Percentiles rank a stretch among this genome's conserved stretches.
Conservation (phyloP, 2,113 vertebrate species). For the Limnothrissa miodon region DNA sequence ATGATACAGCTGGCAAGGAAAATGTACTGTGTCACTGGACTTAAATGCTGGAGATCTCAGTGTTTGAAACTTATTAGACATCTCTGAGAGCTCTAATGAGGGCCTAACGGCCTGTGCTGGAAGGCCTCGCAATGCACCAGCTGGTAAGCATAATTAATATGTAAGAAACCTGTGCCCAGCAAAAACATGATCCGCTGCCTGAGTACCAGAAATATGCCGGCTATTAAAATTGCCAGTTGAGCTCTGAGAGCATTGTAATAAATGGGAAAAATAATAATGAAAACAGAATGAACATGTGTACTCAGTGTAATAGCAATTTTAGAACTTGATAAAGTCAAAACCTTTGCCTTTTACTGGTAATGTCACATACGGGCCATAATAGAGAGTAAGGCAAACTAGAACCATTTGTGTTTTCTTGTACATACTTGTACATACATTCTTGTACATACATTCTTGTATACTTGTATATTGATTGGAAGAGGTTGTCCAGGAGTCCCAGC, state of each 20-base stretch:
- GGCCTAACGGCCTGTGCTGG: slow-evolving; percentile 50
- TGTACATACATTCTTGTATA: no score
- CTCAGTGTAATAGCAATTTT: background rate
- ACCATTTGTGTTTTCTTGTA: background rate
- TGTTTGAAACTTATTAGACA: slow-evolving; percentile 30
- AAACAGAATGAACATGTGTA: background rate
- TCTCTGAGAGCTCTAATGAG: slow-evolving; percentile 59
- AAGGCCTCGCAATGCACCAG: slow-evolving; percentile 46
- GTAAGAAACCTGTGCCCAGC: slow-evolving; percentile 61
- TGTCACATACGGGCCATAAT: background rate
- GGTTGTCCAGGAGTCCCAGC: no score
- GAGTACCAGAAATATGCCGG: slow-evolving; percentile 25
- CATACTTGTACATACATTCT: no score
- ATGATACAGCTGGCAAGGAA: background rate
- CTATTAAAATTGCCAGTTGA: slow-evolving; percentile 41
- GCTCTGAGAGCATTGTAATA: slow-evolving; percentile 5
- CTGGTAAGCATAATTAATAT: slow-evolving; percentile 65
- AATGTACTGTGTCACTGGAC: slow-evolving; percentile 13
- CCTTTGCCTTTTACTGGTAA: background rate
- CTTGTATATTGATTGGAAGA: no score
- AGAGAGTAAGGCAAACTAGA: background rate
- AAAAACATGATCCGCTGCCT: slow-evolving; percentile 51
- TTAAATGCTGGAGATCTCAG: slow-evolving; percentile 4
- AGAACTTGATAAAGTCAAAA: background rate
- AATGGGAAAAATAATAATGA: background rate